phyloP scores from a whole-genome alignment of 1,140 invertebrate genomes.

The Trissolcus basalis region DNA sequence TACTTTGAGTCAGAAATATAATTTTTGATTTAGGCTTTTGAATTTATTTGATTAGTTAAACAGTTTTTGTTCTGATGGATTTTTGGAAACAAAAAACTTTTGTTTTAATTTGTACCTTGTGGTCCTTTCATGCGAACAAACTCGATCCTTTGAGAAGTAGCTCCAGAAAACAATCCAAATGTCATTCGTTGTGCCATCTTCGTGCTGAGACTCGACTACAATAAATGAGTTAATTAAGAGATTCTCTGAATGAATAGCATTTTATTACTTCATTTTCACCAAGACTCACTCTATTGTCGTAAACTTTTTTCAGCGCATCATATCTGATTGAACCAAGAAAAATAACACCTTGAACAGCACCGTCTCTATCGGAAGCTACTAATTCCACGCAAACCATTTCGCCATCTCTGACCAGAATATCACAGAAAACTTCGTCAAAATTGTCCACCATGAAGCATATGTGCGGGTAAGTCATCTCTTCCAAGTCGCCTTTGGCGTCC shows the following conservation, averaged over 20 bases:
- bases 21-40: neutral
- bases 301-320: constrained; percentile 96
- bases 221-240: constrained; percentile 51
- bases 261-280: no score
- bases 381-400: constrained; percentile 99
- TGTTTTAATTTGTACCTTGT: constrained; percentile 75
- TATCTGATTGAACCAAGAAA: constrained; percentile 98
- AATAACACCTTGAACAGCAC: constrained; percentile 91
- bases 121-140: constrained; percentile 99
- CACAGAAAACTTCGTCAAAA: constrained; percentile 99
- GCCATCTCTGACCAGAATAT: constrained; percentile 96
- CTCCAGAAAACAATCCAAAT: constrained; percentile 90
- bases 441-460: constrained; percentile 99
- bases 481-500: constrained; percentile 98
- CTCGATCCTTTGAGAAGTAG: constrained; percentile 90
- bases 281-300: constrained; percentile 95
- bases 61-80: no score
- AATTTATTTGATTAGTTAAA: neutral
- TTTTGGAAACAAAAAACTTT: no score
- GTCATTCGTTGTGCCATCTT: constrained; percentile 98
- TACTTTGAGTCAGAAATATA: no score
- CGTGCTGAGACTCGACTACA: constrained; percentile 92
- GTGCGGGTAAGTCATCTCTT: constrained; percentile 99
- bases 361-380: constrained; percentile 91
- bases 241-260: no score